These are phyloP conservation scores for Tetanocera ferruginea DNA, from an alignment of 2,888 invertebrate genomes.

Conservation along the genomic window DNA sequence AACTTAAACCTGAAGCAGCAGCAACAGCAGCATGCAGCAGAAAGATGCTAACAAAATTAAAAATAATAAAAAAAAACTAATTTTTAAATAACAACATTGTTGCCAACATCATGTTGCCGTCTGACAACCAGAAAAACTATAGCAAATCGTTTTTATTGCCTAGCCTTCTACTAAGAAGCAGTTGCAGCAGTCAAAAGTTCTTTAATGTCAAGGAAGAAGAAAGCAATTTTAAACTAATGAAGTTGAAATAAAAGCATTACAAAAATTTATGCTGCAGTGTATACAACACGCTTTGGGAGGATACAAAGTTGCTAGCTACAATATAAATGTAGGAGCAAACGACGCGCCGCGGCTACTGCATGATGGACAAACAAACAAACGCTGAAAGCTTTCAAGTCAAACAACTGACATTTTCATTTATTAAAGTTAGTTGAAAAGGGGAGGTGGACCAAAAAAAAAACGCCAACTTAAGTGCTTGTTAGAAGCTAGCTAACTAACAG, in stretches of 20 bases:
- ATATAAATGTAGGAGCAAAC: background rate
- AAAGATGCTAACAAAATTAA: background rate
- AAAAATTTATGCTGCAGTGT: background rate
- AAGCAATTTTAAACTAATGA: constrained; percentile 12
- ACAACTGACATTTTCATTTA: constrained; percentile 46
- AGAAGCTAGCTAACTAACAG: constrained; percentile 39
- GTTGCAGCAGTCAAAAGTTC: background rate
- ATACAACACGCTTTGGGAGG: background rate
- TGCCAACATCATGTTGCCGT: constrained; percentile 41
- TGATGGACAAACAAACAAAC: background rate
- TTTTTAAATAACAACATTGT: constrained; percentile 37
- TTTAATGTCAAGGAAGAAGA: background rate
- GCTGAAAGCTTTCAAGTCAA: constrained; percentile 6
- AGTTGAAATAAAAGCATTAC: constrained; percentile 11
- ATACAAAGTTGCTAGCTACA: background rate
- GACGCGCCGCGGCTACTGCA: background rate
- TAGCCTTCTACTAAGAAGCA: constrained; percentile 23
- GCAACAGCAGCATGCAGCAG: constrained; percentile 9
- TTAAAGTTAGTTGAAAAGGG: background rate
- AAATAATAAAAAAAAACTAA: background rate
- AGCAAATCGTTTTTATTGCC: constrained; percentile 25
- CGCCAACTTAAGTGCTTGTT: constrained; percentile 43
- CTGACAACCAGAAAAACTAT: constrained; percentile 25
- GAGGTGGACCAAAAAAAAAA: background rate
- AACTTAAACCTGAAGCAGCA: background rate